Conservation (phyloP, 1,140 invertebrate genomes). For the Catajapyx aquilonaris region DNA sequence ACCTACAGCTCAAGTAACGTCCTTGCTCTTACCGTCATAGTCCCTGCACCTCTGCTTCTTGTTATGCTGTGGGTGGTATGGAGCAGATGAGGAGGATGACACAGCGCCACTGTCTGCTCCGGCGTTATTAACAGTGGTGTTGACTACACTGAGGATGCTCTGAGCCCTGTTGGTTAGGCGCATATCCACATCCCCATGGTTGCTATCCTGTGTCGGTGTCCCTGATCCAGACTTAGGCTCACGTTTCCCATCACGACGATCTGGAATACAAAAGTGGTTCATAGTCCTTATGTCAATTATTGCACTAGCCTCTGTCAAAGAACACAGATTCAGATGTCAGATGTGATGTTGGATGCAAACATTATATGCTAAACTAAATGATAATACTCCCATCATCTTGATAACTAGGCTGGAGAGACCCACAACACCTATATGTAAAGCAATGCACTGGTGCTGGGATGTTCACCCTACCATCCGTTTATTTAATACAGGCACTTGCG, state of each 20-base stretch:
- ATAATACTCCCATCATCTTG: too few species aligned
- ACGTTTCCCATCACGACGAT: constrained; percentile 4
- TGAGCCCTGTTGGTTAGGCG: constrained; percentile 27
- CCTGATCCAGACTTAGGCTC: constrained; percentile 18
- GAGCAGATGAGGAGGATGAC: constrained; percentile 15
- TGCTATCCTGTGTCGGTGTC: constrained; percentile 33
- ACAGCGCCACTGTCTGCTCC: constrained; percentile 10
- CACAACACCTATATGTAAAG: neutral
- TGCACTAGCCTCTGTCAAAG: too few species aligned
- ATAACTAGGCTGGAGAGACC: too few species aligned
- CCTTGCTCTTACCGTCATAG: constrained; percentile 35
- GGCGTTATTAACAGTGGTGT: constrained; percentile 9
- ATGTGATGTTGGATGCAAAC: too few species aligned
- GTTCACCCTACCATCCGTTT: neutral
- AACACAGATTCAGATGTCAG: too few species aligned
- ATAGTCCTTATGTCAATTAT: too few species aligned
- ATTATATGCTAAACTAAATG: too few species aligned
- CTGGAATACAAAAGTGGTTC: too few species aligned
- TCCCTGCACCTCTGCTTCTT: constrained; percentile 41
- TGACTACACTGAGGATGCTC: constrained; percentile 28
- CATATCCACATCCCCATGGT: constrained; percentile 36
- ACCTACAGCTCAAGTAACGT: too few species aligned
- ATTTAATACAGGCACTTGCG: too few species aligned
- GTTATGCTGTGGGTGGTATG: constrained; percentile 2
- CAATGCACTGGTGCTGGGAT: neutral